Evolutionary conservation across 2,888 invertebrate species (phyloP).

Genomic region (Drosophila colorata): DNA sequence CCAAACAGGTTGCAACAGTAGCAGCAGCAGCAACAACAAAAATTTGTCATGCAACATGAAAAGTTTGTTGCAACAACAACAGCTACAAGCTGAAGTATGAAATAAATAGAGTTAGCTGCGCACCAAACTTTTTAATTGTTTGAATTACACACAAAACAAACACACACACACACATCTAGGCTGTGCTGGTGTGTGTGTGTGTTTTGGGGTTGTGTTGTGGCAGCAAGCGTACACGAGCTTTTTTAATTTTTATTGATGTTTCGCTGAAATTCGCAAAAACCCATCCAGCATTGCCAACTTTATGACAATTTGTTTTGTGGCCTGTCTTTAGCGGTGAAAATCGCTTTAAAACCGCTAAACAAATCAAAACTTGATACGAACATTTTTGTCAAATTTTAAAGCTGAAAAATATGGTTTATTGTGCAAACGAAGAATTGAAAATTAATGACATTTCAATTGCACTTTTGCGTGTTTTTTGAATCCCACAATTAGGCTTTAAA

Average conservation of each 20-base stretch:
- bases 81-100: slow-evolving; percentile 48
- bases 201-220: slow-evolving; percentile 36
- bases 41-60: slow-evolving; percentile 68
- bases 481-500: too few species aligned
- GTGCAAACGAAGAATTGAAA: too few species aligned
- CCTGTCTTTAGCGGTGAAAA: background rate
- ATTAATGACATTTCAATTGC: too few species aligned
- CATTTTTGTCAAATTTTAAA: too few species aligned
- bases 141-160: slow-evolving; percentile 61
- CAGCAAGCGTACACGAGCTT: slow-evolving; percentile 39
- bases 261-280: slow-evolving; percentile 8
- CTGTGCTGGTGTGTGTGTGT: slow-evolving; percentile 10
- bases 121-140: slow-evolving; percentile 73
- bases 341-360: slow-evolving; percentile 7
- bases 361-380: slow-evolving; percentile 20
- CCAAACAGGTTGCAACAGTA: slow-evolving; percentile 39
- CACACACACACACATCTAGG: slow-evolving; percentile 46
- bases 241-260: slow-evolving; percentile 69
- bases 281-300: slow-evolving; percentile 15
- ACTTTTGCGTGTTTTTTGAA: too few species aligned
- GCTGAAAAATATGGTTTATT: too few species aligned
- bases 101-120: slow-evolving; percentile 51
- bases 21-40: slow-evolving; percentile 9
- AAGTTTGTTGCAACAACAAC: slow-evolving; percentile 43
- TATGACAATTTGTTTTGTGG: slow-evolving; percentile 34